Percentiles rank a stretch among this genome's conserved stretches.
These are phyloP conservation scores for Myanophis thanlyinensis DNA, from an alignment of 2,113 vertebrate genomes.

Conservation along the genomic window DNA sequence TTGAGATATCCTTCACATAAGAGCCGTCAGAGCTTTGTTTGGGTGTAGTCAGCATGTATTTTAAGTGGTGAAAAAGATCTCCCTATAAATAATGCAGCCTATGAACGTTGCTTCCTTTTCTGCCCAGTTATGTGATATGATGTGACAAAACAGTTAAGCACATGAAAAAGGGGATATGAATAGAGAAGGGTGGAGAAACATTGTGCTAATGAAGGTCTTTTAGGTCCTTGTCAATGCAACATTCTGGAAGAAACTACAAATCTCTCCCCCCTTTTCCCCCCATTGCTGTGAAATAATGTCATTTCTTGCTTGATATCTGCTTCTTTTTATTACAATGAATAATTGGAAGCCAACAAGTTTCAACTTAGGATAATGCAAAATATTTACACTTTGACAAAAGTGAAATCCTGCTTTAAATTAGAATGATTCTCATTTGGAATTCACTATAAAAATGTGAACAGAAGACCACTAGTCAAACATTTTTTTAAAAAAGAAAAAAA, in stretches of 20 bases:
- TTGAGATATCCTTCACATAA: neutral
- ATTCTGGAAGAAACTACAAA: neutral
- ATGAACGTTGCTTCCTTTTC: conserved; percentile 3
- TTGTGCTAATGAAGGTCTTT: neutral
- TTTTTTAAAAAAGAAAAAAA: neutral
- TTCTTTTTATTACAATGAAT: neutral
- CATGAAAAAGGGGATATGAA: neutral
- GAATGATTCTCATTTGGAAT: neutral
- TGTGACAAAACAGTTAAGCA: neutral
- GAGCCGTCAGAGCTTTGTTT: neutral
- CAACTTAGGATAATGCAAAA: neutral
- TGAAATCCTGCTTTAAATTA: neutral
- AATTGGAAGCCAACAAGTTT: too few relatives aligned
- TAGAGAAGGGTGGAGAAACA: neutral
- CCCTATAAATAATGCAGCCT: conserved; percentile 7
- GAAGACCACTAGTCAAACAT: neutral
- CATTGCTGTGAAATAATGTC: neutral
- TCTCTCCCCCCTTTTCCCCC: too few relatives aligned
- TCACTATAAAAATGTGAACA: neutral
- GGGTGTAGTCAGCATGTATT: conserved; percentile 9
- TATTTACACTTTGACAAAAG: neutral
- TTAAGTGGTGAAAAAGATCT: conserved; percentile 1
- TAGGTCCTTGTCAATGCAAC: neutral
- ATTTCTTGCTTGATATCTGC: neutral
- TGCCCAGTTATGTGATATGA: neutral